These are phyloP conservation scores for Nebria brevicollis DNA, from an alignment of 2,888 invertebrate species.

Conservation along the genomic window DNA sequence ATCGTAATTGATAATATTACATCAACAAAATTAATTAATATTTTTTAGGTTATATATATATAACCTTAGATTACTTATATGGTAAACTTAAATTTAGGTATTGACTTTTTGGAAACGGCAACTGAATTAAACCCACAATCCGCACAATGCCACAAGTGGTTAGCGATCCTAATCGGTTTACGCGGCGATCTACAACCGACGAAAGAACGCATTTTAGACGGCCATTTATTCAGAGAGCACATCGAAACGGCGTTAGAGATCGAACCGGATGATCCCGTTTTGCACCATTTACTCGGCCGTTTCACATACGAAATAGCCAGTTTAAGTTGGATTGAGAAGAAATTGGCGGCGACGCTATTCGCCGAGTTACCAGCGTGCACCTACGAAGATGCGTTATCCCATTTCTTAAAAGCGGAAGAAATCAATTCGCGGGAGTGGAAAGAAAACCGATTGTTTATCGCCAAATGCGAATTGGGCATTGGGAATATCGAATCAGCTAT, in stretches of 20 bases:
- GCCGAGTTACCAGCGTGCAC: conserved; percentile 71
- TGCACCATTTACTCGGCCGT: conserved; percentile 76
- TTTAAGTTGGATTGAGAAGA: conserved; percentile 68
- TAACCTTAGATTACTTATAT: too few relatives aligned
- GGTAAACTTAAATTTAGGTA: conserved; percentile 60
- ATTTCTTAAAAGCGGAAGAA: conserved; percentile 67
- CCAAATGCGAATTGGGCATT: conserved; percentile 67
- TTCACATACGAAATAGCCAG: conserved; percentile 72
- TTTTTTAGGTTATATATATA: too few relatives aligned
- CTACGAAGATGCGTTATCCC: conserved; percentile 69
- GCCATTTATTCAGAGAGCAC: conserved; percentile 74
- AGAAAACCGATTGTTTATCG: conserved; percentile 68
- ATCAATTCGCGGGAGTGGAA: conserved; percentile 66
- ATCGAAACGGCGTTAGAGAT: conserved; percentile 72
- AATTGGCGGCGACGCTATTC: conserved; percentile 72
- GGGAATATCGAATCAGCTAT: conserved; percentile 65
- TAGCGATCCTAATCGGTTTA: conserved; percentile 74
- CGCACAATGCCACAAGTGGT: conserved; percentile 78
- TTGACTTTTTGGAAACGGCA: conserved; percentile 67
- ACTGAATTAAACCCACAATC: conserved; percentile 64
- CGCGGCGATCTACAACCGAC: conserved; percentile 69
- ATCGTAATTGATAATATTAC: too few relatives aligned
- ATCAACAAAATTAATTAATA: too few relatives aligned
- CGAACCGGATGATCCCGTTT: conserved; percentile 69
- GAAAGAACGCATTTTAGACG: conserved; percentile 74